phyloP scores from a whole-genome alignment of 1,140 invertebrate genomes.

The Cataglyphis hispanica region DNA sequence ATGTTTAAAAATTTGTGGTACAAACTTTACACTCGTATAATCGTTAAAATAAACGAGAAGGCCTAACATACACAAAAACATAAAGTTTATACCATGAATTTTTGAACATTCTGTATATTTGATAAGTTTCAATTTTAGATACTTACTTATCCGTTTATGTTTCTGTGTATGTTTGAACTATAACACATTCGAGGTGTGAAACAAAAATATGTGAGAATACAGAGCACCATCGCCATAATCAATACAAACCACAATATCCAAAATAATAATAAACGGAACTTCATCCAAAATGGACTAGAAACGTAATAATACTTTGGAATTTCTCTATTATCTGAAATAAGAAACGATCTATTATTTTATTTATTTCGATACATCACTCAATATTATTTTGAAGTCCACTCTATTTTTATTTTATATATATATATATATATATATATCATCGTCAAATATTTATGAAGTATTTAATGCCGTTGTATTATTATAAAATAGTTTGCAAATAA shows the following conservation, averaged over 20 bases:
- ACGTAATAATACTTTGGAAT: slow-evolving; percentile 26
- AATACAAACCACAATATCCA: slow-evolving; percentile 35
- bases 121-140: background rate
- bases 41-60: too few relatives aligned
- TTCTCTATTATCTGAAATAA: slow-evolving; percentile 22
- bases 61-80: too few relatives aligned
- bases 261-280: slow-evolving; percentile 47
- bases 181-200: slow-evolving; percentile 11
- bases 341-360: background rate
- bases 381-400: background rate
- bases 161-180: background rate
- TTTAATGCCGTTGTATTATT: background rate
- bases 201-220: slow-evolving; percentile 21
- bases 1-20: too few relatives aligned
- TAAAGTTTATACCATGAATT: too few relatives aligned
- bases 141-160: background rate
- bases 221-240: slow-evolving; percentile 12
- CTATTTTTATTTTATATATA: background rate
- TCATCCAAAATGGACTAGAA: slow-evolving; percentile 44
- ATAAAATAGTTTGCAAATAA: background rate
- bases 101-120: too few relatives aligned
- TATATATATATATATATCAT: background rate
- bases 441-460: background rate
- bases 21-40: too few relatives aligned
- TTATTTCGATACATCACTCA: background rate